A percentile compares a stretch with the other conserved stretches of the same genome.
Evolutionary conservation across 2,113 vertebrate species (phyloP).

Genomic region (Thryonomys swinderianus): DNA sequence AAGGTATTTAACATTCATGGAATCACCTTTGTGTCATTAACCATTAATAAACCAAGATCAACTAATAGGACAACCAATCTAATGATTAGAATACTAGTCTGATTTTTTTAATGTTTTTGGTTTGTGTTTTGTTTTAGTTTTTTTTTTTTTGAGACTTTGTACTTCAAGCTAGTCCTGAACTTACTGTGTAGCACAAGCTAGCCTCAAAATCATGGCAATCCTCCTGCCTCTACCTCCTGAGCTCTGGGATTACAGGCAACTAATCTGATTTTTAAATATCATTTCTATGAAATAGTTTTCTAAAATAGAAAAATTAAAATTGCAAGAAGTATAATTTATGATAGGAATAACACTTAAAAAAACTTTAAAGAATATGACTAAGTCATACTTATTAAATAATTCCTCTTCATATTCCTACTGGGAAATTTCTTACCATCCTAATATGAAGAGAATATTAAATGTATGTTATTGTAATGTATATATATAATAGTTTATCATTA

Average conservation of each 20-base stretch:
- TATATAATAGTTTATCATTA: conserved; percentile 36
- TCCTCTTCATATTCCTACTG: neutral
- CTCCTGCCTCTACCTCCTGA: too few relatives aligned
- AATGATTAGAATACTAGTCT: neutral
- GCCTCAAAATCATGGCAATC: too few relatives aligned
- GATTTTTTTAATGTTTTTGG: too few relatives aligned
- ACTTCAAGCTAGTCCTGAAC: too few relatives aligned
- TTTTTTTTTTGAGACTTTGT: too few relatives aligned
- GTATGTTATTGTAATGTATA: conserved; percentile 1
- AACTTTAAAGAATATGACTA: neutral
- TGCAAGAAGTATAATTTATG: neutral
- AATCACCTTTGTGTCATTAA: neutral
- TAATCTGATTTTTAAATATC: conserved; percentile 44
- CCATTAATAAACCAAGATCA: neutral
- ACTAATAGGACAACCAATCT: conserved; percentile 1
- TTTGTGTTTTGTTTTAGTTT: too few relatives aligned
- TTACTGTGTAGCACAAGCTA: too few relatives aligned
- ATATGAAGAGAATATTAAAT: conserved; percentile 21
- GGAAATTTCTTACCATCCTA: conserved; percentile 4
- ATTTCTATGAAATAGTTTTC: conserved; percentile 11
- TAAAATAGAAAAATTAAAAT: conserved; percentile 49
- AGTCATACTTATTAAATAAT: neutral
- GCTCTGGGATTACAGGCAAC: neutral
- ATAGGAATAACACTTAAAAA: conserved; percentile 1
- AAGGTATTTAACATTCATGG: neutral